Evolutionary conservation across 2,888 invertebrate genomes (phyloP), one percentile per base, ranked within the genome.

Genomic region (Phasia obesa): DNA sequence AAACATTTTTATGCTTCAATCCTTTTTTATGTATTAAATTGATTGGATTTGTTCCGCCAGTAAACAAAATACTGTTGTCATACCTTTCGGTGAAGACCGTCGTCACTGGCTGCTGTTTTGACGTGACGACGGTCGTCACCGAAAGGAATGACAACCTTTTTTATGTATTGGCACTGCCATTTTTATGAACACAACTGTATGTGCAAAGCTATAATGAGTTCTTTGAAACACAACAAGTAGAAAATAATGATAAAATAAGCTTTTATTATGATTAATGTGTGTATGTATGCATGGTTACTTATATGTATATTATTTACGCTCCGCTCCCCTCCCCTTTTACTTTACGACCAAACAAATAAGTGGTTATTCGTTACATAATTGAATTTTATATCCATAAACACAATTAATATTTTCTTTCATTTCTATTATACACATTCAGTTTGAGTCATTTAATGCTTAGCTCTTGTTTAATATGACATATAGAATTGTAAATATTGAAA

Each of bases 391-490:
- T 27, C 53, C 74, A 74, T 74, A 57, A 65, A 57, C 59, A 59
- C 47, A 76, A 65, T 73, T 62, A 59, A 19, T 70, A 17, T 59
- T 73, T 27, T 57, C 27, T 19, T 51, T 19, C 19, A 11, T 47
- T 55, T 17, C 11, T 19, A 31, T n/a, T n/a, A n/a, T n/a, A 57
- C 23, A 67, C 38, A 47, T 51, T 44, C 13, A 44, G 15, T 59
- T 67, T 76, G 76, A 76, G 67, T 67, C 76, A 67, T 76, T 76
- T 15, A 51, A 13, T 59, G 42, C 21, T 67, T 49, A 27, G 47
- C 55, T 64, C 19, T 23, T 71, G 31, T 42, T 27, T 15, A 53
- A 42, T 53, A 38, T 55, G 42, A 15, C 15, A n/a, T 11, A 35
- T 9, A 35, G 35, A 35, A 11, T 35, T 35, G 35, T n/a, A n/a